phyloP scores from a whole-genome alignment of 1,140 invertebrate species.

The Cepaea nemoralis region DNA sequence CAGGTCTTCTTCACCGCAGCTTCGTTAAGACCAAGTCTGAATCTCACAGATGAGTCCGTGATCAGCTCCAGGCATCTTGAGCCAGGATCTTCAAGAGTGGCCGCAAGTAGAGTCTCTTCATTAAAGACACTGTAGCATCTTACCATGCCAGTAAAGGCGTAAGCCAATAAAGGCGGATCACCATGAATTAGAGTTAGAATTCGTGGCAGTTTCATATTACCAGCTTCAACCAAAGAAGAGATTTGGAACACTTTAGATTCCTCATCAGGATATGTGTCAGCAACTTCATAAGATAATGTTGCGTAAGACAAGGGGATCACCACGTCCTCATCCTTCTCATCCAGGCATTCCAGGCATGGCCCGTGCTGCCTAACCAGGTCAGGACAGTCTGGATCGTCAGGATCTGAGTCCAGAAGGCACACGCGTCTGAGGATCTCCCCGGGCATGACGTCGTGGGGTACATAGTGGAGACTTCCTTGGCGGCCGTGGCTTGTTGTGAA shows the following conservation, averaged over 20 bases:
- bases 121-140: constrained; percentile 45
- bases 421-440: constrained; percentile 42
- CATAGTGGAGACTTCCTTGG: constrained; percentile 3
- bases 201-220: constrained; percentile 41
- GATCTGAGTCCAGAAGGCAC: constrained; percentile 22
- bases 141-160: constrained; percentile 39
- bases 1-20: constrained; percentile 37
- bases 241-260: constrained; percentile 26
- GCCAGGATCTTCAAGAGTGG: constrained; percentile 18
- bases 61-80: constrained; percentile 45
- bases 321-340: constrained; percentile 45
- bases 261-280: constrained; percentile 25
- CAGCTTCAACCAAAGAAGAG: neutral
- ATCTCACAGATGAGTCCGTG: constrained; percentile 35
- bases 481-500: constrained; percentile 11
- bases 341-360: constrained; percentile 33
- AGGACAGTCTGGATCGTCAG: neutral
- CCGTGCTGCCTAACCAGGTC: constrained; percentile 15
- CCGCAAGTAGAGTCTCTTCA: constrained; percentile 44
- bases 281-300: constrained; percentile 39
- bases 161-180: constrained; percentile 33
- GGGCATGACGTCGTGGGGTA: constrained; percentile 28
- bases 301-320: constrained; percentile 34
- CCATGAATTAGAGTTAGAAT: constrained; percentile 36
- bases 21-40: constrained; percentile 43